Percentiles rank a stretch among this genome's conserved stretches.
Conservation (phyloP, 2,797 vertebrate genomes). For the Poecilia gillii region DNA sequence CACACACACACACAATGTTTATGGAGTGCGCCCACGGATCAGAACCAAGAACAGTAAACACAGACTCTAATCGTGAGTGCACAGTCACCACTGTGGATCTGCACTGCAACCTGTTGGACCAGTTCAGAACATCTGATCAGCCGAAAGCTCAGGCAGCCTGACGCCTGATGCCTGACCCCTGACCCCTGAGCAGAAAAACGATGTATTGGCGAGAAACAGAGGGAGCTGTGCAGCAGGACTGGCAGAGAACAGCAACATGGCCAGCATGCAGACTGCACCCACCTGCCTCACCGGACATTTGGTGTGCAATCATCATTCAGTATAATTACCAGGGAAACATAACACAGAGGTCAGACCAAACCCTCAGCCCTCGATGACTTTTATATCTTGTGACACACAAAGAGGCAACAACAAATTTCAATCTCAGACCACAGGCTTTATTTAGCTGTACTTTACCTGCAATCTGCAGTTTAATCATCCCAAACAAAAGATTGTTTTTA, state of each 20-base stretch:
- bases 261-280: constrained; percentile 12
- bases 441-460: constrained; percentile 16
- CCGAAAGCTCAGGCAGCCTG: constrained; percentile 31
- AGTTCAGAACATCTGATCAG: constrained; percentile 65
- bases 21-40: constrained; percentile 29
- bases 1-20: constrained; percentile 21
- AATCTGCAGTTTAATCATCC: constrained; percentile 15
- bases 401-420: constrained; percentile 38
- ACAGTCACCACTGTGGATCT: constrained; percentile 28
- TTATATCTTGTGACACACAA: constrained; percentile 42
- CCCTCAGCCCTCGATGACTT: constrained; percentile 24
- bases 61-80: constrained; percentile 15
- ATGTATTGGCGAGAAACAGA: constrained; percentile 14
- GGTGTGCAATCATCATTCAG: constrained; percentile 31
- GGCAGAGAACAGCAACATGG: not conserved
- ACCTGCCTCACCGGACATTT: constrained; percentile 17
- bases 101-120: constrained; percentile 71
- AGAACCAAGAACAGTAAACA: constrained; percentile 44
- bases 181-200: constrained; percentile 20
- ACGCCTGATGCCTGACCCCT: constrained; percentile 6
- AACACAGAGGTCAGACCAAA: constrained; percentile 46
- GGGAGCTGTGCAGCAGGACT: not conserved
- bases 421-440: constrained; percentile 31
- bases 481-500: not conserved
- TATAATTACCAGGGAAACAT: constrained; percentile 49